Evolutionary conservation across 2,113 vertebrate genomes (phyloP), one percentile per base, ranked within the genome.

Genomic region (Hiodon alosoides): DNA sequence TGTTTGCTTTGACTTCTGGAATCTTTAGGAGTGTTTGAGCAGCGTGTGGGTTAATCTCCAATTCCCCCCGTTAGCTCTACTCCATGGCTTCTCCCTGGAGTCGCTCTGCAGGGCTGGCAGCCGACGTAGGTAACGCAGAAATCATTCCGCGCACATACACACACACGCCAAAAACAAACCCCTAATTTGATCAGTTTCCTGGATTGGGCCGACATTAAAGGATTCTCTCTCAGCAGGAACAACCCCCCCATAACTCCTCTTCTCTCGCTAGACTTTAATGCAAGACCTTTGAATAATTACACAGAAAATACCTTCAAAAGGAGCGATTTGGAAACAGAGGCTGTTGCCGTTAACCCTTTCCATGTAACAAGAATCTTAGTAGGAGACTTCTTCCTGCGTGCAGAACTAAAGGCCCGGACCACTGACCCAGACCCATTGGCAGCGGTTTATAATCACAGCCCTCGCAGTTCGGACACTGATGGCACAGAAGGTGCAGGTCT

Each of bases 261-360:
- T 64, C 46, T 69, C 48, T 59, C 46, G 64, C 58, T 55, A 50
- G 72, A 76, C 78, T 84, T 77, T 75, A 81, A 84, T 83, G 80
- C 80, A 75, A 71, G 74, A 77, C 75, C 77, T 78, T 87, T 85
- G 79, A 87, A 86, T 90, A 86, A 88, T 87, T 83, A 83, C 84
- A 81, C 79, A 76, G 79, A 78, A 71, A 83, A 78, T 80, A 80
- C 79, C 72, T 81, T 82, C 72, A 79, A 68, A 79, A 79, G 6
- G 2, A 71, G 70, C 61, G 9, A 79, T 79, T 67, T 77, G 76
- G 78, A 80, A 79, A 76, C 71, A 10, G 62, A 17, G 59, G 77
- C 81, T 81, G 10, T 31, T 72, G 70, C 76, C 80, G 80, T 81
- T 79, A 88, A 83, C 83, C 69, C 81, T 74, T 67, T 78, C 67